Conservation (phyloP, 2,113 vertebrate species). For the Actenoides lindsayi region DNA sequence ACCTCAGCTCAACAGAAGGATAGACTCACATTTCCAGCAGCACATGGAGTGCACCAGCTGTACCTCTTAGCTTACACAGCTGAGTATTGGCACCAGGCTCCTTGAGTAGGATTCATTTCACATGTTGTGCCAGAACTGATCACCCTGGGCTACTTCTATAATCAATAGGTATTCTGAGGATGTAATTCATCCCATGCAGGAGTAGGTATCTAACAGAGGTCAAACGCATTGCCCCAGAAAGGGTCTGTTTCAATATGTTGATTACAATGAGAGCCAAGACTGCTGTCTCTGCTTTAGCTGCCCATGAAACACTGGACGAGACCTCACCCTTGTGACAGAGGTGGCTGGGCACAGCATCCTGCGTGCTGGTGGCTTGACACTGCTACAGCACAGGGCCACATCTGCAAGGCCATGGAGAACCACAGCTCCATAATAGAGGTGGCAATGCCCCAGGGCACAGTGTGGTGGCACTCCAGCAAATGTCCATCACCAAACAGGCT, state of each 20-base stretch:
- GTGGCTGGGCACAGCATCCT: not conserved
- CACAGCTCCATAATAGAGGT: not conserved
- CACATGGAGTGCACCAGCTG: rapidly evolving
- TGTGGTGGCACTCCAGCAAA: not conserved
- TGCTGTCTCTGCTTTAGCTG: not conserved
- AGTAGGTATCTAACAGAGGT: not conserved
- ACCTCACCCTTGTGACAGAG: not conserved
- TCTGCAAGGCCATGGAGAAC: rapidly evolving
- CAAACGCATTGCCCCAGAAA: not conserved
- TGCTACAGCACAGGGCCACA: rapidly evolving
- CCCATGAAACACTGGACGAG: rapidly evolving
- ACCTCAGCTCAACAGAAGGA: not conserved
- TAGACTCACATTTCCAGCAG: not conserved
- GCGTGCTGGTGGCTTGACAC: rapidly evolving
- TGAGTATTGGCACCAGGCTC: not conserved
- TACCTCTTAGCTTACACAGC: not conserved
- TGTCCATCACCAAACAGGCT: not conserved
- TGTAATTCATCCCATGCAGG: not conserved
- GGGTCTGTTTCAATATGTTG: not conserved
- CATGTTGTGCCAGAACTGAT: not conserved
- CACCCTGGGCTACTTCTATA: not conserved
- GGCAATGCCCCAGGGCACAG: not conserved
- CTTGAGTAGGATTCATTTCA: not conserved
- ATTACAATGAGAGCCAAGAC: not conserved
- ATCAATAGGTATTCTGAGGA: not conserved